Evolutionary conservation across 2,797 vertebrate genomes (phyloP).

Genomic region (Psittacula derbiana): DNA sequence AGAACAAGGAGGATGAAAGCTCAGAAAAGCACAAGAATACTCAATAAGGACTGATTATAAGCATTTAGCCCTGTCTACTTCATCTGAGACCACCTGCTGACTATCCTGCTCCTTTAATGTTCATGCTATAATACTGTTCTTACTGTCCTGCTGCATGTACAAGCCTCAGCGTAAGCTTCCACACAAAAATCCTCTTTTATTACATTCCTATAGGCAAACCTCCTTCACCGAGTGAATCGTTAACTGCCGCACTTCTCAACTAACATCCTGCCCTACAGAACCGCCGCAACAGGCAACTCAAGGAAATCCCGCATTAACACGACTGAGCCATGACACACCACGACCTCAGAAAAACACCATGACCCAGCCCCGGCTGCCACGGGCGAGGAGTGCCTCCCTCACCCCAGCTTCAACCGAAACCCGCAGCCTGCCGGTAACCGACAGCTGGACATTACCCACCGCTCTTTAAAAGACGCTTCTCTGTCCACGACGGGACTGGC

Average conservation of each 20-base stretch:
- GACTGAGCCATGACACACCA: neutral
- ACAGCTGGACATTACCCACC: neutral
- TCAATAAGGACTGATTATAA: neutral
- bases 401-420: neutral
- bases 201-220: neutral
- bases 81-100: neutral
- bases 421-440: neutral
- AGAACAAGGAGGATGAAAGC: neutral
- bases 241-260: neutral
- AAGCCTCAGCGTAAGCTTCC: rapidly evolving
- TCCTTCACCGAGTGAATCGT: rapidly evolving
- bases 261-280: neutral
- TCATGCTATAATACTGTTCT: rapidly evolving
- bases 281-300: rapidly evolving
- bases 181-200: neutral
- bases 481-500: no score
- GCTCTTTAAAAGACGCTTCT: neutral
- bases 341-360: neutral
- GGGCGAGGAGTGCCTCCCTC: no score
- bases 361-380: rapidly evolving
- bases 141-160: no score
- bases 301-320: neutral
- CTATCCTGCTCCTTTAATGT: neutral
- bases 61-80: neutral
- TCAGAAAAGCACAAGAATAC: neutral